Evolutionary conservation across 2,888 invertebrate genomes (phyloP).

Genomic region (Esperia sulphurella): DNA sequence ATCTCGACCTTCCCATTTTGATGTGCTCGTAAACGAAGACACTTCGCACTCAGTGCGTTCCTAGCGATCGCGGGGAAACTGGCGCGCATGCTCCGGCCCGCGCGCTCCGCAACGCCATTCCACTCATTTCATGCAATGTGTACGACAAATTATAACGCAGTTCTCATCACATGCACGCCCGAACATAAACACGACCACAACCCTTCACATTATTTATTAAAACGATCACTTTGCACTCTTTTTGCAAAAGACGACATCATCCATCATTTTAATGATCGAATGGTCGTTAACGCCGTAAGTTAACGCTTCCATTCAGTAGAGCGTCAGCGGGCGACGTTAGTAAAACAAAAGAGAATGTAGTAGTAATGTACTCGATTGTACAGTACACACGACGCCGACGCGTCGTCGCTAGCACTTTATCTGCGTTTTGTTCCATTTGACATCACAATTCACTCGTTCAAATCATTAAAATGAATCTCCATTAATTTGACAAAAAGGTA

Average conservation of each 20-base stretch:
- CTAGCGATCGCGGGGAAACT: slow-evolving; percentile 70
- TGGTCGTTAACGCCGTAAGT: slow-evolving; percentile 67
- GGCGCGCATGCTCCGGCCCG: slow-evolving; percentile 78
- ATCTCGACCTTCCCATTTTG: slow-evolving; percentile 90
- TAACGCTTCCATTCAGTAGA: slow-evolving; percentile 74
- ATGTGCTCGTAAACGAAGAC: slow-evolving; percentile 76
- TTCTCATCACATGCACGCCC: slow-evolving; percentile 62
- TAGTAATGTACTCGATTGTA: slow-evolving; percentile 55
- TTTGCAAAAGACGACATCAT: slow-evolving; percentile 72
- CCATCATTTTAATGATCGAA: slow-evolving; percentile 75
- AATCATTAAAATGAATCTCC: slow-evolving; percentile 64
- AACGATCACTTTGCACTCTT: slow-evolving; percentile 68
- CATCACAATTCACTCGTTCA: slow-evolving; percentile 43
- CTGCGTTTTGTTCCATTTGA: slow-evolving; percentile 62
- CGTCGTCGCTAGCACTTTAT: slow-evolving; percentile 48
- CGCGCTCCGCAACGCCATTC: slow-evolving; percentile 78
- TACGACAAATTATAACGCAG: slow-evolving; percentile 75
- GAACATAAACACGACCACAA: slow-evolving; percentile 63
- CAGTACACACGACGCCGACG: slow-evolving; percentile 32
- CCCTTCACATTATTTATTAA: slow-evolving; percentile 69
- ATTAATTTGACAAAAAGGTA: slow-evolving; percentile 76
- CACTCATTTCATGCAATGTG: slow-evolving; percentile 76
- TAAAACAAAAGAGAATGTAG: slow-evolving; percentile 77
- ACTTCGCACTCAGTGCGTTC: slow-evolving; percentile 78
- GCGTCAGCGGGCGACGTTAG: slow-evolving; percentile 56